Conservation (phyloP, 2,113 vertebrate genomes). For the Atherinomorus stipes region DNA sequence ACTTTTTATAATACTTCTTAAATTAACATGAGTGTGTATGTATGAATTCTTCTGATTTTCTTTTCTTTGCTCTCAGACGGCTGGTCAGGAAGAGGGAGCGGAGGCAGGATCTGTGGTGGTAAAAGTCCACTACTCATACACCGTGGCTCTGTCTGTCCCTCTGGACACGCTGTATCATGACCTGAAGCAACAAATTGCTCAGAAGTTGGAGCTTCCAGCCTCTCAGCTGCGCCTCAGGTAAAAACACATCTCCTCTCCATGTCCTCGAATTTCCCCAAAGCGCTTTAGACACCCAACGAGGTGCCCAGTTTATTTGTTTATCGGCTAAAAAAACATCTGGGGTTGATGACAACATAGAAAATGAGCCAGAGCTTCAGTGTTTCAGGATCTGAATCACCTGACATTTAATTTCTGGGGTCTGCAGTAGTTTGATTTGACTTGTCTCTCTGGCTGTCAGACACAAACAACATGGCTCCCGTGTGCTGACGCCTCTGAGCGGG, state of each 20-base stretch:
- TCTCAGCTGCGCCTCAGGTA: constrained; percentile 86
- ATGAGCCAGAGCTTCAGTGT: background rate
- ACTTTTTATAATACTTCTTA: too few species aligned
- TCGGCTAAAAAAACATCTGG: too few species aligned
- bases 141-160: constrained; percentile 77
- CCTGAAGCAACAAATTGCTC: constrained; percentile 79
- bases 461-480: constrained; percentile 68
- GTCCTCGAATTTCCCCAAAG: constrained; percentile 31
- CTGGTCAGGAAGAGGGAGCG: constrained; percentile 12
- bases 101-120: constrained; percentile 67
- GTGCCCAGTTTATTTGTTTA: too few species aligned
- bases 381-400: background rate
- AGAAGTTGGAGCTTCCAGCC: constrained; percentile 77
- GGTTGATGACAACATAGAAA: background rate
- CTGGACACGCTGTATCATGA: constrained; percentile 59
- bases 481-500: constrained; percentile 72
- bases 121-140: constrained; percentile 83
- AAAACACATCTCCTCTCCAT: constrained; percentile 41
- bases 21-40: too few species aligned
- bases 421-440: too few species aligned
- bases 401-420: background rate
- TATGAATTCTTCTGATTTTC: background rate
- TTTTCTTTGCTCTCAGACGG: constrained; percentile 14
- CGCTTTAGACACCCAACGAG: background rate
- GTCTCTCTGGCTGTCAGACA: constrained; percentile 73